phyloP scores from a whole-genome alignment of 2,797 vertebrate species.

The Phoebastria nigripes region DNA sequence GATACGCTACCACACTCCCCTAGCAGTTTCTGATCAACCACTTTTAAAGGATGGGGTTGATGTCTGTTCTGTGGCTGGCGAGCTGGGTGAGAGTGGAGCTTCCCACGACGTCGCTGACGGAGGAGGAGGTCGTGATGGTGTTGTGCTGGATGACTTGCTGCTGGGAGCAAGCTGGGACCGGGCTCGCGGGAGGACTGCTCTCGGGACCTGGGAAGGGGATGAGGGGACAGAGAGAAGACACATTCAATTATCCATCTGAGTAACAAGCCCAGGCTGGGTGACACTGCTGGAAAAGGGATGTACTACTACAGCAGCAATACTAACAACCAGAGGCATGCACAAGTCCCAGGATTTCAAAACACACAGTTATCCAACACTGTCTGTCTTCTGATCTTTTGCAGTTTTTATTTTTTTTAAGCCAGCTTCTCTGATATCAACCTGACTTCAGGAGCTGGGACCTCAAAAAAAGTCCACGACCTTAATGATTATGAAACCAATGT shows the following conservation, averaged over 20 bases:
- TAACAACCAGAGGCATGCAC: neutral
- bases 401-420: neutral
- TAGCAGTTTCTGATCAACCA: constrained; percentile 67
- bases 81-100: constrained; percentile 87
- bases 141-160: constrained; percentile 99
- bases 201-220: constrained; percentile 86
- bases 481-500: neutral
- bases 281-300: neutral
- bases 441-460: neutral
- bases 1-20: constrained; percentile 68
- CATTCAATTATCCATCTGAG: neutral
- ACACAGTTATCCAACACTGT: neutral
- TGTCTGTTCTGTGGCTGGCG: constrained; percentile 94
- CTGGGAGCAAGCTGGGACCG: constrained; percentile 89
- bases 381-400: neutral
- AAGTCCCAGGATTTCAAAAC: neutral
- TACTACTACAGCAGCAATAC: neutral
- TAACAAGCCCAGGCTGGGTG: neutral
- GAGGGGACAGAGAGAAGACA: constrained; percentile 53
- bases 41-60: constrained; percentile 95
- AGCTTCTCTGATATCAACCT: neutral
- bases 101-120: constrained; percentile 86
- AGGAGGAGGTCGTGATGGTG: constrained; percentile 97
- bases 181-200: constrained; percentile 93
- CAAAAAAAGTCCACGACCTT: constrained; percentile 10